These are phyloP conservation scores for Chrysochloris asiatica DNA, from an alignment of 2,113 vertebrate species.

Conservation along the genomic window DNA sequence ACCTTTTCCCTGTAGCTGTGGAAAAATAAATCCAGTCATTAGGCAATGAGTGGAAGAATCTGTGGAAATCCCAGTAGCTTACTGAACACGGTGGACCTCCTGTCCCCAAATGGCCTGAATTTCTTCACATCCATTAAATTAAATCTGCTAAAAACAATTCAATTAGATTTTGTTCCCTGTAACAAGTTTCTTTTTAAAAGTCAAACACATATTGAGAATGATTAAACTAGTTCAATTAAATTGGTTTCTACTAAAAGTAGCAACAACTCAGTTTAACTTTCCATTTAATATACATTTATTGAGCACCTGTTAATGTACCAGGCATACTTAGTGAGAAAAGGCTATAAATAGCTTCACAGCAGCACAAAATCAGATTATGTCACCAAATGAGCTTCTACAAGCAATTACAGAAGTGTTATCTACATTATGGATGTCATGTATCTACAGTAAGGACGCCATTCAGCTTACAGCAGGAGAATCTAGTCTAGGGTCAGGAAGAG, in stretches of 20 bases:
- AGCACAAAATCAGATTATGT: not conserved
- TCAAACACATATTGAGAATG: not conserved
- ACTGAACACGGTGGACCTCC: not conserved
- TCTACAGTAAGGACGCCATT: rapidly evolving
- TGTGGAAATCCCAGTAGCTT: not conserved
- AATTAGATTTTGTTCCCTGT: not conserved
- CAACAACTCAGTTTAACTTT: not conserved
- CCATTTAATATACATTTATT: not conserved
- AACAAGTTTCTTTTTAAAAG: slow-evolving; percentile 1
- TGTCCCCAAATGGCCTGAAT: not conserved
- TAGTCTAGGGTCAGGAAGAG: not conserved
- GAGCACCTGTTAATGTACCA: not conserved
- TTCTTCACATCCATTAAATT: not conserved
- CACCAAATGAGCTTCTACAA: not conserved
- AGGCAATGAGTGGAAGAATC: not conserved
- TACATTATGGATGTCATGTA: not conserved
- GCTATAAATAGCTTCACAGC: not conserved
- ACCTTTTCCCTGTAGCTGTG: too few relatives aligned
- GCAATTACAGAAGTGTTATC: not conserved
- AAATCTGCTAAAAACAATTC: not conserved
- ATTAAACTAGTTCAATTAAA: not conserved
- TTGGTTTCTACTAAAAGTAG: not conserved
- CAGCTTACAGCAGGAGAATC: not conserved
- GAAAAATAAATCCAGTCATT: not conserved
- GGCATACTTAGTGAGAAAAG: not conserved